A percentile compares a stretch with the other conserved stretches of the same genome.
Conservation (phyloP, 2,113 vertebrate species). For the Illadopsis cleaveri region DNA sequence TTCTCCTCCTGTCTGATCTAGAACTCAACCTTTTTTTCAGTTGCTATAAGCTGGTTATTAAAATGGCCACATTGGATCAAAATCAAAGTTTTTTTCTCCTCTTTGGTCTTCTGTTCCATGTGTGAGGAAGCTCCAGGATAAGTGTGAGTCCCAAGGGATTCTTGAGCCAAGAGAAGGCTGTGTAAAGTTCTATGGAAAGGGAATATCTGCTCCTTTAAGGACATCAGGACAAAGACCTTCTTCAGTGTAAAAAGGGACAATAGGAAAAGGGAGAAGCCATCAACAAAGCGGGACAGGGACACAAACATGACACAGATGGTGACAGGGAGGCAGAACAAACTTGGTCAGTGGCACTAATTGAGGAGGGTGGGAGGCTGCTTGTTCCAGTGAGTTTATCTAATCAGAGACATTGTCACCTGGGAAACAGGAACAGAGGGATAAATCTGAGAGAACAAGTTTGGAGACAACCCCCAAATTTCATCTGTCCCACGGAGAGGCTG, state of each 20-base stretch:
- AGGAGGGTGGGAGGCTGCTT: not conserved
- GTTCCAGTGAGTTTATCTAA: not conserved
- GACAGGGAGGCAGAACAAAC: not conserved
- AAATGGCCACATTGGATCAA: not conserved
- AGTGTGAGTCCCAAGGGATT: not conserved
- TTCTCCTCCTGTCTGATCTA: not conserved
- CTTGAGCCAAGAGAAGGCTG: not conserved
- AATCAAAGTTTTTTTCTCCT: not conserved
- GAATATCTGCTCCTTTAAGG: not conserved
- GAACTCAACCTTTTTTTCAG: not conserved
- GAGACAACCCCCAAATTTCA: accelerated
- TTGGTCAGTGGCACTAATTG: accelerated
- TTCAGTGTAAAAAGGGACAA: not conserved
- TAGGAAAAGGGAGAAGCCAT: not conserved
- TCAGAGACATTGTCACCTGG: not conserved
- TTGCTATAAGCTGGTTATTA: not conserved
- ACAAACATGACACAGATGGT: not conserved
- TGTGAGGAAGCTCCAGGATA: not conserved
- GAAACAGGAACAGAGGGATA: not conserved
- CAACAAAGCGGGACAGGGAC: not conserved
- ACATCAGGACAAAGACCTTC: not conserved
- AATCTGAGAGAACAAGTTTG: not conserved
- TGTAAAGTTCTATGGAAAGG: not conserved
- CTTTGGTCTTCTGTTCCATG: not conserved
- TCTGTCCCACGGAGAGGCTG: too few relatives aligned